Conservation (phyloP, 2,113 vertebrate species). For the Malaclemys terrapin region DNA sequence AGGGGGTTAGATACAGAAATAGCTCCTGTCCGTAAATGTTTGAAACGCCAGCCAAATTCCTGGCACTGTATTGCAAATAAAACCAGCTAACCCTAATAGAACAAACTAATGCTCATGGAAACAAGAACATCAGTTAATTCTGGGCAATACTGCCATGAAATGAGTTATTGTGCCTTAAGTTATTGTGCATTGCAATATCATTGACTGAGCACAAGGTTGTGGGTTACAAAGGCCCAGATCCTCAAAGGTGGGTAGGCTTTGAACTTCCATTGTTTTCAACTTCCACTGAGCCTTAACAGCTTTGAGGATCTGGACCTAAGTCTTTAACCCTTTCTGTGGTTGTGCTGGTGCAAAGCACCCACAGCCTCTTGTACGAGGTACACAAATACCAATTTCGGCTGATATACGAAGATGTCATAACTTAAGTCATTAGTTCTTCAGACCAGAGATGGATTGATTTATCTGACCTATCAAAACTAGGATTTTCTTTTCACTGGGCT, state of each 20-base stretch:
- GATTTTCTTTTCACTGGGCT: background rate
- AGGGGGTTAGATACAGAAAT: background rate
- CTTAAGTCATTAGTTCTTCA: background rate
- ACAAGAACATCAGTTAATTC: background rate
- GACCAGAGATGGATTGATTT: background rate
- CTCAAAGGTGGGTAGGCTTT: background rate
- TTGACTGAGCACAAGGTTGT: background rate
- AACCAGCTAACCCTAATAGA: background rate
- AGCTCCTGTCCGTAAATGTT: background rate
- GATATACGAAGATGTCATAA: background rate
- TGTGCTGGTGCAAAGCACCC: background rate
- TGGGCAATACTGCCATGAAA: background rate
- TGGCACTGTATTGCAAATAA: background rate
- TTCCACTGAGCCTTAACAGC: background rate
- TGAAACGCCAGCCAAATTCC: background rate
- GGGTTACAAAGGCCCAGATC: background rate
- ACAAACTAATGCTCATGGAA: background rate
- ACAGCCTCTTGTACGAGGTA: background rate
- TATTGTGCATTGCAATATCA: no score
- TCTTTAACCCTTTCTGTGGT: background rate
- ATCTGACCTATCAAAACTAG: background rate
- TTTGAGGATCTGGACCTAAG: background rate
- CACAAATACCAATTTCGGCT: background rate
- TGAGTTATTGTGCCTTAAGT: background rate
- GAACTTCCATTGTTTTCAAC: background rate